Conservation (phyloP, 2,797 vertebrate genomes). For the Pangasius krempfi region DNA sequence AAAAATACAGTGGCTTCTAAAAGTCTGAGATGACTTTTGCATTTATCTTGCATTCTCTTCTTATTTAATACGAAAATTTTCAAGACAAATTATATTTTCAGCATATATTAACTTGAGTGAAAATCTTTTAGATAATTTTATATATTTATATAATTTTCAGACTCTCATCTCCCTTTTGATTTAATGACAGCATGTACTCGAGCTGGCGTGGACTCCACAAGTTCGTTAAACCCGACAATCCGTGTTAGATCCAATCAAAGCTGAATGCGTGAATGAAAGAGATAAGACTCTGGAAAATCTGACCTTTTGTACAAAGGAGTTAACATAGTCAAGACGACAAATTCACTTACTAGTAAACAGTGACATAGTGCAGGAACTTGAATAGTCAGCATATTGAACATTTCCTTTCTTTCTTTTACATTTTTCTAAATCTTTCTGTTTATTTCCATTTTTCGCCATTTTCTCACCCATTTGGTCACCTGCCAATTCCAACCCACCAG, state of each 20-base stretch:
- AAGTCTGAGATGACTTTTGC: background rate
- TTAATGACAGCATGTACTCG: background rate
- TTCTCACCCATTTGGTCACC: background rate
- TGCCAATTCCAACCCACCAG: background rate
- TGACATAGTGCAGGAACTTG: background rate
- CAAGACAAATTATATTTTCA: background rate
- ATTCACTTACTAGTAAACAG: background rate
- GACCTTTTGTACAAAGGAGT: background rate
- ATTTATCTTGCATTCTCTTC: background rate
- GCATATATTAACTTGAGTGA: background rate
- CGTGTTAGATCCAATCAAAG: background rate
- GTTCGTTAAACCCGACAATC: too few relatives aligned
- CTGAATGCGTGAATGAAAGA: background rate
- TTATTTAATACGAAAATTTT: background rate
- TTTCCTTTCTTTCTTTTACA: background rate
- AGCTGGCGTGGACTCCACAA: background rate
- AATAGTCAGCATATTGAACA: background rate
- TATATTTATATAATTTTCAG: background rate
- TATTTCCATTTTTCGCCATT: background rate
- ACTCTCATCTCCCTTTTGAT: background rate
- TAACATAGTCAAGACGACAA: background rate
- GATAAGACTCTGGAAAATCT: background rate
- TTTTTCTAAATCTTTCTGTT: background rate
- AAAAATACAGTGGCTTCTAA: background rate
- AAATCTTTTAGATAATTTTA: background rate